Evolutionary conservation across 2,888 invertebrate species (phyloP), one percentile per base, ranked within the genome.

Genomic region (Aleiodes testaceus): DNA sequence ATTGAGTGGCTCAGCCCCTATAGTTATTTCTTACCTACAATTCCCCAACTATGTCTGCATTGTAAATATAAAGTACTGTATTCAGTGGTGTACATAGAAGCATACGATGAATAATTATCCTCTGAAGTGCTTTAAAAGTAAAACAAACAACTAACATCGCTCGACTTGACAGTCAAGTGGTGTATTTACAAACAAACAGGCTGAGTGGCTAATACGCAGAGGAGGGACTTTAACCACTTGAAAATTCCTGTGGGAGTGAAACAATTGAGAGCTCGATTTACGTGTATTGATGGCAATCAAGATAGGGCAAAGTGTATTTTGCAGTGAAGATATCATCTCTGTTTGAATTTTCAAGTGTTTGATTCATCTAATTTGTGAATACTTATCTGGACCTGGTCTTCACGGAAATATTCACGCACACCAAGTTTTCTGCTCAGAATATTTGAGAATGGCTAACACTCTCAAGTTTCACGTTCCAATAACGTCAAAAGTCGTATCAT

Each of bases 21-120:
- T 81, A 81, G 81, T 84, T 81, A 79, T 80, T 84, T 78, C 72
- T 22, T 67, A 52, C 71, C 68, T 75, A 76, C 68, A 68, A 65
- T 75, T 59, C 61, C 65, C 64, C 59, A 16, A 47, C 22, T 42
- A 45, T 47, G 64, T 70, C 76, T 76, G 71, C 75, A 72, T 69
- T 68, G 64, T 49, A 59, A 55, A 47, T 16, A 66, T 42, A 36
- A 30, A n/a, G 59, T 36, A 36, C 36, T 36, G 11, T 36, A 36
- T 36, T 47, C n/a, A 22, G 45, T 67, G 16, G 66, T 42, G 65
- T 45, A 76, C 74, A 81, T 79, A 82, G 83, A 71, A 83, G 77
- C 79, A 77, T 79, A 78, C 80, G 81, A 83, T 85, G 84, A 85
- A 85, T 85, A 85, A 85, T 84, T 84, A 84, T 85, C 36, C 36